Evolutionary conservation across 2,113 vertebrate species (phyloP).

Genomic region (Tinamus guttatus): DNA sequence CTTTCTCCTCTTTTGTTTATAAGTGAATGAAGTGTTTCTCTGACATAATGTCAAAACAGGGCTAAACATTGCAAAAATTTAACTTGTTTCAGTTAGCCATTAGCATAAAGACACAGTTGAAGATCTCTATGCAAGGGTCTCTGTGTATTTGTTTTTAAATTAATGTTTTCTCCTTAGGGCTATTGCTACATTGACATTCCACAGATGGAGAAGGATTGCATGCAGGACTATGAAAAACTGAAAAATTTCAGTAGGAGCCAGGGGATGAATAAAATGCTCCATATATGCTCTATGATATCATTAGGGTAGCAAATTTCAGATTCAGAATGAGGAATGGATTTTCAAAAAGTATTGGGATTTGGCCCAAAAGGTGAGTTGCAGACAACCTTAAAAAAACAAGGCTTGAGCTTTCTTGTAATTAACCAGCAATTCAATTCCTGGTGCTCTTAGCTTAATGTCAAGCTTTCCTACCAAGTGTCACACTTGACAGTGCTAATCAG

Average conservation of each 20-base stretch:
- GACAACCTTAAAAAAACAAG: constrained; percentile 28
- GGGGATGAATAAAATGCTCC: not conserved
- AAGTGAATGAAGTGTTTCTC: not conserved
- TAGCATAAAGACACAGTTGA: constrained; percentile 5
- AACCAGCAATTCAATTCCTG: not conserved
- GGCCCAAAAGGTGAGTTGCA: not conserved
- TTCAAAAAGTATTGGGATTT: constrained; percentile 7
- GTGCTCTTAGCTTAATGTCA: constrained; percentile 15
- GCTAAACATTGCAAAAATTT: not conserved
- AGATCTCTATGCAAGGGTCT: not conserved
- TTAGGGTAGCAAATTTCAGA: not conserved
- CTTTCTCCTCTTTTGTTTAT: not conserved
- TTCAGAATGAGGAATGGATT: not conserved
- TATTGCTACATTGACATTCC: not conserved
- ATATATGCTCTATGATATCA: not conserved
- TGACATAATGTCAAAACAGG: not conserved
- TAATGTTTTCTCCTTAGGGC: constrained; percentile 4
- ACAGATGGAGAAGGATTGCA: not conserved
- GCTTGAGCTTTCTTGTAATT: not conserved
- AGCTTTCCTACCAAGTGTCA: not conserved
- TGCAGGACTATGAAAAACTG: not conserved
- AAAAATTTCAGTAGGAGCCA: not conserved
- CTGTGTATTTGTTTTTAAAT: constrained; percentile 42
- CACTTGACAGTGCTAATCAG: constrained; percentile 23
- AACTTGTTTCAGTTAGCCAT: not conserved